Percentiles rank a stretch among this genome's conserved stretches.
phyloP scores from a whole-genome alignment of 1,140 invertebrate species.

The Penaeus chinensis region DNA sequence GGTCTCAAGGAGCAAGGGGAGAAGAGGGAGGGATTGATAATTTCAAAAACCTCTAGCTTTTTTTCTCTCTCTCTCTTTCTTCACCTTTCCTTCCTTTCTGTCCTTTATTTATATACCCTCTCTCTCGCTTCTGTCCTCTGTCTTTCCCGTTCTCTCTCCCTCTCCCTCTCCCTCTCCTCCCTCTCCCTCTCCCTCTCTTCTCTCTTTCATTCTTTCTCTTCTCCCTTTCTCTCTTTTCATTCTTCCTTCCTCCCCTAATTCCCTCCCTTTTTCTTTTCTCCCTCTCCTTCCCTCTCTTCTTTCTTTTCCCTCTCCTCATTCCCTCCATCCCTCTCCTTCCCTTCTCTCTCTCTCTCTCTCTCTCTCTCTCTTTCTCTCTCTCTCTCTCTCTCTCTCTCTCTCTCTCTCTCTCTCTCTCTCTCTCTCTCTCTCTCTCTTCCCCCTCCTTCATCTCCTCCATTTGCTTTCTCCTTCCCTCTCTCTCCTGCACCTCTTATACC shows the following conservation, averaged over 20 bases:
- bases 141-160: slow-evolving; percentile 13
- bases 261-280: not conserved
- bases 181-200: slow-evolving; percentile 13
- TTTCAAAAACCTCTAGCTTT: not conserved
- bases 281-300: no score
- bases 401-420: not conserved
- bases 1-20: not conserved
- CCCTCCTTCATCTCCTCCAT: not conserved
- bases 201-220: not conserved
- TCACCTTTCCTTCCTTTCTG: not conserved
- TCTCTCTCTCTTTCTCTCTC: slow-evolving; percentile 2
- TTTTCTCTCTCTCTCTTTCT: slow-evolving; percentile 11
- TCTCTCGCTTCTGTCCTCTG: not conserved
- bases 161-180: slow-evolving; percentile 15
- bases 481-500: not conserved
- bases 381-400: slow-evolving; percentile 21
- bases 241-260: not conserved
- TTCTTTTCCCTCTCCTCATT: not conserved
- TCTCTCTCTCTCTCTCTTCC: not conserved
- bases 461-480: not conserved
- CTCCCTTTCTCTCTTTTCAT: not conserved
- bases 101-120: not conserved
- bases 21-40: not conserved
- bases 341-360: slow-evolving; percentile 15
- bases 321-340: not conserved